phyloP scores from a whole-genome alignment of 2,888 invertebrate genomes.

The Cataglyphis livida region DNA sequence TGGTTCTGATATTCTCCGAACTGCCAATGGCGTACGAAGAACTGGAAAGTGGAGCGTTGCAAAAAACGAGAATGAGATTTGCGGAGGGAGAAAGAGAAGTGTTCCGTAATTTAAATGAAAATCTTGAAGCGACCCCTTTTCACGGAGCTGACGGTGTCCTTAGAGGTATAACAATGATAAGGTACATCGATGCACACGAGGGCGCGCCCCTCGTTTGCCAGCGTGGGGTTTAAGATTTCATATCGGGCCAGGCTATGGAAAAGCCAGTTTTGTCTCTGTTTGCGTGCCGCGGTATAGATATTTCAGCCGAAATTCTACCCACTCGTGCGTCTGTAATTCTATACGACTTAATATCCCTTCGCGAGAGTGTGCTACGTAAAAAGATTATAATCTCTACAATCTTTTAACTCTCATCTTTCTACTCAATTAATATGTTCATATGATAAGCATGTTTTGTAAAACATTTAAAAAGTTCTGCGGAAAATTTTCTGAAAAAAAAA shows the following conservation, averaged over 20 bases:
- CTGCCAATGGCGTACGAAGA: slow-evolving; percentile 54
- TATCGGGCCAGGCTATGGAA: slow-evolving; percentile 54
- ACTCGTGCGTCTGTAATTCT: slow-evolving; percentile 32
- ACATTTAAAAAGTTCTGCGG: background rate
- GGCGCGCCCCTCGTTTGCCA: slow-evolving; percentile 23
- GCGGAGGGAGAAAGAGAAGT: slow-evolving; percentile 30
- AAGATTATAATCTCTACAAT: slow-evolving; percentile 32
- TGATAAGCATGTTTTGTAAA: background rate
- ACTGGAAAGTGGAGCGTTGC: slow-evolving; percentile 32
- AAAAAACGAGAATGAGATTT: slow-evolving; percentile 30
- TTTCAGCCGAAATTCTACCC: slow-evolving; percentile 58
- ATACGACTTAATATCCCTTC: slow-evolving; percentile 37
- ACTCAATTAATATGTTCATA: slow-evolving; percentile 17
- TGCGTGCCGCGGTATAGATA: slow-evolving; percentile 61
- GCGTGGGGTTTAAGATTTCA: slow-evolving; percentile 67
- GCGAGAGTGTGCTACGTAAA: slow-evolving; percentile 5
- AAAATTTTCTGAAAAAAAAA: background rate
- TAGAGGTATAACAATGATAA: slow-evolving; percentile 59
- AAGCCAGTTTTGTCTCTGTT: slow-evolving; percentile 64
- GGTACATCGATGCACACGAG: slow-evolving; percentile 42
- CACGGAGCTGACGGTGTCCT: slow-evolving; percentile 56
- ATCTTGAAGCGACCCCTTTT: slow-evolving; percentile 64
- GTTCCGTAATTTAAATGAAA: slow-evolving; percentile 71
- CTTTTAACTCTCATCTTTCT: slow-evolving; percentile 13
- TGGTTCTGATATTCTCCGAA: slow-evolving; percentile 55